phyloP scores from a whole-genome alignment of 2,888 invertebrate genomes.

The Cryptus armator region DNA sequence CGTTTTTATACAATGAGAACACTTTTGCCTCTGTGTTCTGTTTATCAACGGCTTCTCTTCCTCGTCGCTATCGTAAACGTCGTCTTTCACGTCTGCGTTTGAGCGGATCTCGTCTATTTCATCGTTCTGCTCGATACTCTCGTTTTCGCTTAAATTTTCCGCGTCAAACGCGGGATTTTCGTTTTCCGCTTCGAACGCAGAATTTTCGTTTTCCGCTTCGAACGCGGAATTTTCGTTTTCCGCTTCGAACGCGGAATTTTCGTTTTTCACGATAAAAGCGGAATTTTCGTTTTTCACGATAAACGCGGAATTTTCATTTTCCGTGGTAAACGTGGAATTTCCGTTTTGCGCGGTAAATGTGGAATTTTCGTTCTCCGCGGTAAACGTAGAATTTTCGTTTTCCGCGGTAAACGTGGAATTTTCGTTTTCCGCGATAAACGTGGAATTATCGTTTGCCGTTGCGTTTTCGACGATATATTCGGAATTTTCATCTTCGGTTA shows the following conservation, averaged over 20 bases:
- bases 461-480: background rate
- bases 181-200: background rate
- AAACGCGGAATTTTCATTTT: background rate
- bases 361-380: slow-evolving; percentile 22
- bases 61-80: slow-evolving; percentile 72
- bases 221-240: background rate
- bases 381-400: background rate
- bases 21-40: slow-evolving; percentile 77
- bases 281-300: background rate
- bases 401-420: background rate
- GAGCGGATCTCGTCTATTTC: slow-evolving; percentile 1
- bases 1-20: slow-evolving; percentile 78
- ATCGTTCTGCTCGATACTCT: background rate
- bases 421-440: slow-evolving; percentile 9
- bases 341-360: background rate
- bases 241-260: background rate
- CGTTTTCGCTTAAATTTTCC: background rate
- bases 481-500: slow-evolving; percentile 29
- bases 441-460: background rate
- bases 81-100: slow-evolving; percentile 40
- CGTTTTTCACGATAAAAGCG: background rate
- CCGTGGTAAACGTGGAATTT: background rate
- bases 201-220: slow-evolving; percentile 14
- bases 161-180: background rate
- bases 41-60: slow-evolving; percentile 79